phyloP scores from a whole-genome alignment of 37 sponge, comb jelly and placozoan genomes.

The Theonella swinhoei region DNA sequence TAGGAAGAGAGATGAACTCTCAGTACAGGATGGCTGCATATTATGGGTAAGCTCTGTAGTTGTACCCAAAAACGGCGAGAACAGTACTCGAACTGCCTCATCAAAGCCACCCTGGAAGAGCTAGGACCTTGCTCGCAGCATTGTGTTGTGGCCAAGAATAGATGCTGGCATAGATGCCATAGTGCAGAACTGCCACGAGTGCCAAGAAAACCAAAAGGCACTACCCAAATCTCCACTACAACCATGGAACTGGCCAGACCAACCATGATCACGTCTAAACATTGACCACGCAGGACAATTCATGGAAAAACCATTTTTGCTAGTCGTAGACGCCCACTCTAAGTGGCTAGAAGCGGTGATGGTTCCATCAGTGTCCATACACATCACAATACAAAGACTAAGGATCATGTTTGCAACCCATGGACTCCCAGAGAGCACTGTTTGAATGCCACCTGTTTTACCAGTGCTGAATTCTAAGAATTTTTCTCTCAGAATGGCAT shows the following conservation, averaged over 20 bases:
- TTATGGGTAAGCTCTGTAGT: too few species aligned
- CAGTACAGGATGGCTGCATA: too few species aligned
- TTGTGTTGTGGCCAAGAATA: conserved; percentile 36
- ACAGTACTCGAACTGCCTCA: conserved; percentile 5
- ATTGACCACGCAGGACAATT: conserved; percentile 30
- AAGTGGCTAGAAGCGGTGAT: too few species aligned
- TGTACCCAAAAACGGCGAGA: neutral
- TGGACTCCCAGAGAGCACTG: too few species aligned
- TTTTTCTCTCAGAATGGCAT: too few species aligned
- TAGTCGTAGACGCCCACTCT: conserved; percentile 45
- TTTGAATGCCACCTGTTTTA: too few species aligned
- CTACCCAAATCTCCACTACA: conserved; percentile 16
- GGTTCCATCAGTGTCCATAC: too few species aligned
- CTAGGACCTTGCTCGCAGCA: too few species aligned
- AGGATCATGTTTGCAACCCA: too few species aligned
- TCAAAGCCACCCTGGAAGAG: conserved; percentile 13
- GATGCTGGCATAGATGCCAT: conserved; percentile 11
- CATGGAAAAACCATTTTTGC: conserved; percentile 24
- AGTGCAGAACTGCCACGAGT: conserved; percentile 1
- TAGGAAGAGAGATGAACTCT: too few species aligned
- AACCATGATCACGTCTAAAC: conserved; percentile 27
- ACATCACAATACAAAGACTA: too few species aligned
- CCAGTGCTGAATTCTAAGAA: too few species aligned
- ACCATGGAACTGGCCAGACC: conserved; percentile 31
- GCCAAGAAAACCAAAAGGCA: conserved; percentile 5